These are phyloP conservation scores for Cynopterus sphinx DNA, from an alignment of 2,797 vertebrate species.

Conservation along the genomic window DNA sequence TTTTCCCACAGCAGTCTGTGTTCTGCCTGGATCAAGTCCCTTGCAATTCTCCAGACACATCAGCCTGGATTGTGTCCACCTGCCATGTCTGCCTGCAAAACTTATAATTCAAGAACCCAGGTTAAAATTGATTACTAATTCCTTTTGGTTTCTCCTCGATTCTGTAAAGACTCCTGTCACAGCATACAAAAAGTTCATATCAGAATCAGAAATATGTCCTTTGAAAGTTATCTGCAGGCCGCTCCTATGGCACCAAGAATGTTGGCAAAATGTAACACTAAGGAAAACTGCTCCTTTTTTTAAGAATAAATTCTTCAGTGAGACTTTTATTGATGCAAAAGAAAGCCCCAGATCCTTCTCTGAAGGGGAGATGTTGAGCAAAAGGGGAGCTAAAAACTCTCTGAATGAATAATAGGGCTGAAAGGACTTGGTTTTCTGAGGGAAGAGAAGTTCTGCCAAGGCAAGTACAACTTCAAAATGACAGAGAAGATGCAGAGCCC, in stretches of 20 bases:
- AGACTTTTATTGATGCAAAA: background rate
- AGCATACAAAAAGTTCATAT: background rate
- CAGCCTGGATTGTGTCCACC: too few species aligned
- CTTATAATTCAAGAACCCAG: background rate
- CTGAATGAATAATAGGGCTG: background rate
- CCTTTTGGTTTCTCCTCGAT: background rate
- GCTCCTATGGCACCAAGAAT: background rate
- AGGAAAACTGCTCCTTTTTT: background rate
- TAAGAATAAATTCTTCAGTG: background rate
- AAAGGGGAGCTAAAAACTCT: background rate
- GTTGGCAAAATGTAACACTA: background rate
- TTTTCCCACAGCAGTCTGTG: background rate
- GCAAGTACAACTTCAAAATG: background rate
- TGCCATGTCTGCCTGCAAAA: background rate
- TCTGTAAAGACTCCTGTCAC: background rate
- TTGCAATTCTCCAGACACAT: background rate
- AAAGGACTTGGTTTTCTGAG: background rate
- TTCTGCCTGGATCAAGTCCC: background rate
- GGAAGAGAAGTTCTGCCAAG: background rate
- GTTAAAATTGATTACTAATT: background rate
- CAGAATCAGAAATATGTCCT: background rate
- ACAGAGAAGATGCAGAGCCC: background rate
- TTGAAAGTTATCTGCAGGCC: background rate
- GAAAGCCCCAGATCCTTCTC: background rate
- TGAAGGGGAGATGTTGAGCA: background rate